These are phyloP conservation scores for Tragelaphus strepsiceros DNA, from an alignment of 2,113 vertebrate genomes.

Conservation along the genomic window DNA sequence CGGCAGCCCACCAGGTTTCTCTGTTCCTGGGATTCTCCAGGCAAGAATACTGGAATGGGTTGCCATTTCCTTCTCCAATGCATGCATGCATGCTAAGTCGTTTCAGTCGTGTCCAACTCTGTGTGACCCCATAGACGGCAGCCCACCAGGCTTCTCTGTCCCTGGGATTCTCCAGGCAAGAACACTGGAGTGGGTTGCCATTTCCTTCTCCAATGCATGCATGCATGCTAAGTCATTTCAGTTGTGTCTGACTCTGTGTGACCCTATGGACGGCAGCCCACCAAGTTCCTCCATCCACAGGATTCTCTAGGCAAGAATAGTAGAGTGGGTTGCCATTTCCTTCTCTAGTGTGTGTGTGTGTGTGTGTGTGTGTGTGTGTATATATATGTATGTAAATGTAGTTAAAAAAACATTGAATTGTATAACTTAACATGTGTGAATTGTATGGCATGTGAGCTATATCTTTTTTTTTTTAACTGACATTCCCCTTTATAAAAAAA, in stretches of 20 bases:
- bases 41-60: background rate
- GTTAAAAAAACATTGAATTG: background rate
- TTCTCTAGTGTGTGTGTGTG: no score
- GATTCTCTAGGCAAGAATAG: no score
- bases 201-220: no score
- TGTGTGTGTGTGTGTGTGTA: rapidly evolving
- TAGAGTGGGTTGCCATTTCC: no score
- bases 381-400: background rate
- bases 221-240: no score
- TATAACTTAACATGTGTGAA: background rate
- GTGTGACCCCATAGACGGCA: background rate
- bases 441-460: background rate
- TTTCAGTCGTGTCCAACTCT: background rate
- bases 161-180: background rate
- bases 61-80: background rate
- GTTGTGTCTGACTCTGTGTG: no score
- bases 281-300: no score
- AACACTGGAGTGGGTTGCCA: background rate
- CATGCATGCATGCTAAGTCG: background rate
- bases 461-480: background rate
- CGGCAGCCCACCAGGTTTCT: background rate
- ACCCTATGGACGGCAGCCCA: no score
- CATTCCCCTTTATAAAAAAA: background rate
- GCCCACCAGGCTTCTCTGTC: background rate
- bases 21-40: background rate